Evolutionary conservation across 2,888 invertebrate species (phyloP).

Genomic region (Limulus polyphemus): DNA sequence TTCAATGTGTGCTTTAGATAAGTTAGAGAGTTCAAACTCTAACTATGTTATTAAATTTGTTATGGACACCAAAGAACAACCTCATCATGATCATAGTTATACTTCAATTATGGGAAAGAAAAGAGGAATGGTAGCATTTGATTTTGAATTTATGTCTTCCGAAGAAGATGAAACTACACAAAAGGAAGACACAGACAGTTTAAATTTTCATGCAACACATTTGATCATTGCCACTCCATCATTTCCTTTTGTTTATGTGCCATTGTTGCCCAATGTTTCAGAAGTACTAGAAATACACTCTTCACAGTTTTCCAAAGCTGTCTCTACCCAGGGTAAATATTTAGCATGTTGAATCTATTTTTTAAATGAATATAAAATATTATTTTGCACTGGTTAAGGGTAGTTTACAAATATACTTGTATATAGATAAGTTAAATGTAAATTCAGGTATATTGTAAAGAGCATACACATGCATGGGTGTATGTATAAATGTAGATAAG

Average conservation of each 20-base stretch:
- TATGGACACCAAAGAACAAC: constrained; percentile 4
- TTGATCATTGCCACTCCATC: constrained; percentile 19
- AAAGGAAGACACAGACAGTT: neutral
- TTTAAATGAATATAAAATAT: too few species aligned
- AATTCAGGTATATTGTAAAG: too few species aligned
- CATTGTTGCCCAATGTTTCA: constrained; percentile 18
- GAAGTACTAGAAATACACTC: constrained; percentile 8
- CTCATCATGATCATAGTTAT: constrained; percentile 4
- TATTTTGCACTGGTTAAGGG: too few species aligned
- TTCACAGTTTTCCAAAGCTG: too few species aligned
- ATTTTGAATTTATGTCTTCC: constrained; percentile 1
- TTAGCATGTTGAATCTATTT: too few species aligned
- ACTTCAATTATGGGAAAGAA: constrained; percentile 2
- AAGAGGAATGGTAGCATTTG: constrained; percentile 3
- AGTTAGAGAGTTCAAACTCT: too few species aligned
- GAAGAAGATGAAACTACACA: neutral
- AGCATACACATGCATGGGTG: too few species aligned
- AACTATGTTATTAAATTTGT: neutral
- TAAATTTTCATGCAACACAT: constrained; percentile 1
- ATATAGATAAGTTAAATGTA: too few species aligned
- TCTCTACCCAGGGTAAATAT: too few species aligned
- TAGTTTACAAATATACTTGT: too few species aligned
- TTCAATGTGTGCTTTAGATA: too few species aligned
- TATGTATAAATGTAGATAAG: too few species aligned
- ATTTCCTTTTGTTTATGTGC: constrained; percentile 22